A percentile compares a stretch with the other conserved stretches of the same genome.
These are phyloP conservation scores for Bombus superbus DNA, from an alignment of 1,140 invertebrate genomes.

Conservation along the genomic window DNA sequence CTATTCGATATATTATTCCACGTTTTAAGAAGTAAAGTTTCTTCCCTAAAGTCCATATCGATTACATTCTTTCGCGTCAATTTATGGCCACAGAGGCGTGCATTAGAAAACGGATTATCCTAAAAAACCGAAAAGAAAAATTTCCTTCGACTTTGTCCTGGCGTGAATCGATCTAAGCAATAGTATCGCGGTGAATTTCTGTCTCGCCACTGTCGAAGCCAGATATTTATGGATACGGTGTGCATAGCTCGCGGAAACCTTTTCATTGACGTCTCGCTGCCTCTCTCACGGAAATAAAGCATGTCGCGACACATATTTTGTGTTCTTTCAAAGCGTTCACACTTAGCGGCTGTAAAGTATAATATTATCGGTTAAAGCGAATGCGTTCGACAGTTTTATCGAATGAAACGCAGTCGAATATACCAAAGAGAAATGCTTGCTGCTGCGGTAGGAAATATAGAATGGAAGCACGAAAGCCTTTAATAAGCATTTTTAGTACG, in stretches of 20 bases:
- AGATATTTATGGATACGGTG: slow-evolving; percentile 42
- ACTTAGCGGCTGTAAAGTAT: background rate
- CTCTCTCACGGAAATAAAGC: slow-evolving; percentile 23
- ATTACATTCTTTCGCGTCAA: background rate
- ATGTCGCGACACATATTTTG: slow-evolving; percentile 34
- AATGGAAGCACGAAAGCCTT: background rate
- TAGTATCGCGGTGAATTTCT: slow-evolving; percentile 4
- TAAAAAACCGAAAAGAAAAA: background rate
- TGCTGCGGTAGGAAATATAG: background rate
- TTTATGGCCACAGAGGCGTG: background rate
- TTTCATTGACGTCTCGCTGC: slow-evolving; percentile 17
- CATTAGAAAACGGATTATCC: background rate
- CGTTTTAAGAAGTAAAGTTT: background rate
- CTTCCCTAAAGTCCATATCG: background rate
- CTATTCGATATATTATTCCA: background rate
- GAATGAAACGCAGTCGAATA: background rate
- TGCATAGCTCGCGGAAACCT: slow-evolving; percentile 25
- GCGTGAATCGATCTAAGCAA: background rate
- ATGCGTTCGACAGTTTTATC: slow-evolving; percentile 29
- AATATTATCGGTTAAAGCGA: slow-evolving; percentile 27
- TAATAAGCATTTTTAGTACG: background rate
- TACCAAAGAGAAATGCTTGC: background rate
- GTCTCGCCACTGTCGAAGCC: slow-evolving; percentile 22
- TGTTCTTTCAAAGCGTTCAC: slow-evolving; percentile 20
- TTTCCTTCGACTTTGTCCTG: background rate